phyloP scores from a whole-genome alignment of 2,113 vertebrate species.

The Psilopogon haemacephalus region DNA sequence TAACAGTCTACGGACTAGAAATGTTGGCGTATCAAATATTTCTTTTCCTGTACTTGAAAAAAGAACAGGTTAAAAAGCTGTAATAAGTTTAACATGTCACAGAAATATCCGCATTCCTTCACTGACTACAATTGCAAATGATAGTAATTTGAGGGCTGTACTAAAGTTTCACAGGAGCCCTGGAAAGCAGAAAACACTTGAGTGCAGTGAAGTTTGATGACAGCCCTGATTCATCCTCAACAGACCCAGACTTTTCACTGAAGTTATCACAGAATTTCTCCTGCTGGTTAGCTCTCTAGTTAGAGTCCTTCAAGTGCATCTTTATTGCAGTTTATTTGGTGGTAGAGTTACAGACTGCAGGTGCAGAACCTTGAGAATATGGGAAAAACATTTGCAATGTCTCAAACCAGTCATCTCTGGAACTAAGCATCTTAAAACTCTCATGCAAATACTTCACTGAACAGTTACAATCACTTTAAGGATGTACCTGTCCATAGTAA shows the following conservation, averaged over 20 bases:
- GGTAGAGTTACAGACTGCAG: not conserved
- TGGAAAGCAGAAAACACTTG: not conserved
- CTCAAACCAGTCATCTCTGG: not conserved
- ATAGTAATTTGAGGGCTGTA: not conserved
- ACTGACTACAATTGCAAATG: not conserved
- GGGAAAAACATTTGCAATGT: not conserved
- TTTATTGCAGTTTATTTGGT: not conserved
- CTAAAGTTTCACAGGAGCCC: not conserved
- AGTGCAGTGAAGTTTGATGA: not conserved
- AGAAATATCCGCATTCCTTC: not conserved
- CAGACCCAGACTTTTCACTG: not conserved
- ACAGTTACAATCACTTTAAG: not conserved
- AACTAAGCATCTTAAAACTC: not conserved
- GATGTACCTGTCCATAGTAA: not conserved
- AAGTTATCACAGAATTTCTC: not conserved
- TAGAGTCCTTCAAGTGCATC: not conserved
- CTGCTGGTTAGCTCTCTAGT: not conserved
- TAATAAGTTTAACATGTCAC: not conserved
- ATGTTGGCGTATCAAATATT: not conserved
- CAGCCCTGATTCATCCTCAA: not conserved
- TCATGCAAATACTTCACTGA: not conserved
- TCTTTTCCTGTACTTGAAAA: not conserved
- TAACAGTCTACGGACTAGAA: not conserved
- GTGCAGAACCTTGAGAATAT: not conserved
- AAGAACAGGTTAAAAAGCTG: not conserved